Base-by-base conservation (phyloP, 2,888 invertebrate species). In the Athalia cordata region DNA sequence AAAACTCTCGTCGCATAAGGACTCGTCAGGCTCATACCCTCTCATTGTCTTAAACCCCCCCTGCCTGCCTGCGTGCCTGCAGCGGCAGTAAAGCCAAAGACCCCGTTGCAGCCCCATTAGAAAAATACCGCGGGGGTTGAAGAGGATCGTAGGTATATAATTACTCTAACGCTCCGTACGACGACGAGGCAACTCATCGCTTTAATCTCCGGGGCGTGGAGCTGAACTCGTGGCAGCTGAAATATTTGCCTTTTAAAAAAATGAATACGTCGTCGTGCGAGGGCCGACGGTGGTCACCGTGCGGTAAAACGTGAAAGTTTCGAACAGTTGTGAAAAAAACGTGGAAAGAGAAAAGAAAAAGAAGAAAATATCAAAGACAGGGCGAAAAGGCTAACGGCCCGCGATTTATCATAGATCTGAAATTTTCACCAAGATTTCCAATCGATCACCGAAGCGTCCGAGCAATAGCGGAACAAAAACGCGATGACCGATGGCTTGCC, bases 31-130 rank as follows among this genome's bases (percentile, higher is more conserved):
- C 43, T 68, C 68, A 50, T 62, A 62, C 29, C 79, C 68, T 79
- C 82, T 85, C 87, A 88, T 88, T 87, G 87, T 88, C 86, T 87
- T 84, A 84, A 86, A 87, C 86, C 81, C 29, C 0, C 29, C 29
- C 29, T 29, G 29, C 29, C 29, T 29, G 29, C 29, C 29, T 29
- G 29, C 29, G 29, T 29, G 29, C 29, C 29, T 83, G 81, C 82
- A 80, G 84, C 83, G 83, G 81, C 82, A 82, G 83, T 83, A 82
- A 81, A 81, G 84, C 80, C 66, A 66, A 49, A 68, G 65, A 76
- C 43, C 49, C 72, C 13, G 50, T 15, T 11, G 7, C 52, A 68
- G n/a, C 11, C 29, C 45, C 47, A 7, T 13, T 5, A 47, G 8
- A 49, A 9, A 13, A 7, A 67, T 5, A 61, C 29, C 29, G 29